These are phyloP conservation scores for Malurus alboscapulatus DNA, from an alignment of 2,113 vertebrate species.

Conservation along the genomic window DNA sequence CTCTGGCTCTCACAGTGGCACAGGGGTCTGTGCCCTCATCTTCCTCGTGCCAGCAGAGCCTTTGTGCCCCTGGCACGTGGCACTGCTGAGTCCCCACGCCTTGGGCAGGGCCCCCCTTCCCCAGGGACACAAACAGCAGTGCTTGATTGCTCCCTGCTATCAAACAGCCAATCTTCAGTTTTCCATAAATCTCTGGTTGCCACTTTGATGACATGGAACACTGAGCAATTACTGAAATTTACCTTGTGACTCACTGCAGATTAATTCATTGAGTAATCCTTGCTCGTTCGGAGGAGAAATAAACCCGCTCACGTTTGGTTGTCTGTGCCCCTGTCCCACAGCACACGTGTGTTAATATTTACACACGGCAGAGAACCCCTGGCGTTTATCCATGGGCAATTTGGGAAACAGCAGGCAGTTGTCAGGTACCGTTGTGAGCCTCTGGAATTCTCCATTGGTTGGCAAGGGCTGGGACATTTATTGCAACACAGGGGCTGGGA, in stretches of 20 bases:
- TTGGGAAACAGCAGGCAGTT: not conserved
- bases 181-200: not conserved
- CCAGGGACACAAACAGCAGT: not conserved
- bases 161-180: not conserved
- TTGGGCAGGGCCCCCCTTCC: not conserved
- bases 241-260: slow-evolving; percentile 23
- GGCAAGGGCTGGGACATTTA: not conserved
- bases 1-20: not conserved
- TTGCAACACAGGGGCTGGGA: not conserved
- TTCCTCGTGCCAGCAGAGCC: not conserved
- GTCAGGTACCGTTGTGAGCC: not conserved
- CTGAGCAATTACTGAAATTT: not conserved
- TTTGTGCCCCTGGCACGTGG: not conserved
- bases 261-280: not conserved
- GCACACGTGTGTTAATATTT: not conserved
- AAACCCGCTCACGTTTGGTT: not conserved
- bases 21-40: not conserved
- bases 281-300: not conserved
- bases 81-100: not conserved
- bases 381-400: not conserved
- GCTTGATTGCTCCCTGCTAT: not conserved
- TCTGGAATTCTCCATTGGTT: not conserved
- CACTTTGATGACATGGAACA: not conserved
- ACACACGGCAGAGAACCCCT: not conserved
- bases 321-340: not conserved